A percentile compares a stretch with the other conserved stretches of the same genome.
Evolutionary conservation across 1,140 invertebrate species (phyloP).

Genomic region (Carcinoscorpius rotundicauda): DNA sequence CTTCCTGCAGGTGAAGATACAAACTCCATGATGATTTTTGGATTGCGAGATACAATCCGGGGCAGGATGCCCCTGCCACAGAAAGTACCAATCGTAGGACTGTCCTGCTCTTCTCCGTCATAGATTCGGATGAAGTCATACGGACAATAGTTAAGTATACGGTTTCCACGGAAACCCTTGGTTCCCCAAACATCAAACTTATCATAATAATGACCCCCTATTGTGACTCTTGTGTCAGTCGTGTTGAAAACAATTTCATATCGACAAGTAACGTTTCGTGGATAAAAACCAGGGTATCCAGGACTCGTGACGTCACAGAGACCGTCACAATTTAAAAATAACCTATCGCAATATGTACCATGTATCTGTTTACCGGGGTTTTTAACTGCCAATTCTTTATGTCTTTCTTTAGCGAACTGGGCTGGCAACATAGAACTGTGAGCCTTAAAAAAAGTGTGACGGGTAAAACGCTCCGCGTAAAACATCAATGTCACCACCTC

Average conservation of each 20-base stretch:
- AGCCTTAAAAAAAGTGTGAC: background rate
- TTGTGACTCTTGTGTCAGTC: background rate
- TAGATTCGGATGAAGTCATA: slow-evolving; percentile 78
- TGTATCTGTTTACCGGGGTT: slow-evolving; percentile 42
- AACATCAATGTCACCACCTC: background rate
- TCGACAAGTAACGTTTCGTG: slow-evolving; percentile 67
- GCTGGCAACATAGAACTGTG: background rate
- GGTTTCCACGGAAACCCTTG: background rate
- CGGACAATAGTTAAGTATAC: slow-evolving; percentile 51
- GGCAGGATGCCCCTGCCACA: slow-evolving; percentile 87
- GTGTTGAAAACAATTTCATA: slow-evolving; percentile 7
- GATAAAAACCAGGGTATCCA: slow-evolving; percentile 80
- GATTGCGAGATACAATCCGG: slow-evolving; percentile 27
- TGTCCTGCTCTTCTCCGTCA: slow-evolving; percentile 72
- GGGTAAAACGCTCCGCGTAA: background rate
- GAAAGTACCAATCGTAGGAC: slow-evolving; percentile 74
- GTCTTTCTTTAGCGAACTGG: slow-evolving; percentile 1
- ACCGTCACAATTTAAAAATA: slow-evolving; percentile 66
- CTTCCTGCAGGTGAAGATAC: slow-evolving; percentile 60
- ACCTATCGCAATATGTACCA: slow-evolving; percentile 76
- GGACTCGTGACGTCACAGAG: slow-evolving; percentile 84
- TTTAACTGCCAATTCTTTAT: slow-evolving; percentile 1
- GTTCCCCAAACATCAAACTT: slow-evolving; percentile 5
- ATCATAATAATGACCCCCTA: slow-evolving; percentile 6
- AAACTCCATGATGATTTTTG: slow-evolving; percentile 84